phyloP scores from a whole-genome alignment of 2,113 vertebrate species.

The Mustela nigripes region DNA sequence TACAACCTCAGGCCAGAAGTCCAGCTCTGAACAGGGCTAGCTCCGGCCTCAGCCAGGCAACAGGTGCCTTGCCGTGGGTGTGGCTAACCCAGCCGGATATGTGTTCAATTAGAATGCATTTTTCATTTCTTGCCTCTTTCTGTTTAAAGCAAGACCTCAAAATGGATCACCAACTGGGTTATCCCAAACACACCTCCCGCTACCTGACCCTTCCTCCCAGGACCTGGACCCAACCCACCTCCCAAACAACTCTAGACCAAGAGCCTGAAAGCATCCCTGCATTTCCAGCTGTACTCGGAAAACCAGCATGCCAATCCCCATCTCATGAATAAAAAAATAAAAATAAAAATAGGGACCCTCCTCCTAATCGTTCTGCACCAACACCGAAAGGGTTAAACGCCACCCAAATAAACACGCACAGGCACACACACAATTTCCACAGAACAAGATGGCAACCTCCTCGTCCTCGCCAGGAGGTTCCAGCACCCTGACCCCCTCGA shows the following conservation, averaged over 20 bases:
- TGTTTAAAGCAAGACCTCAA: background rate
- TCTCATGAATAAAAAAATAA: fast-evolving
- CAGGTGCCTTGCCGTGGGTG: slow-evolving; percentile 68
- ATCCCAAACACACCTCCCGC: too few relatives aligned
- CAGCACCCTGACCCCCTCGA: background rate
- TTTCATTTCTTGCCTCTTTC: background rate
- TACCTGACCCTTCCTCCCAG: background rate
- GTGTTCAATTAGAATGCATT: background rate
- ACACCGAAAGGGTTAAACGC: background rate
- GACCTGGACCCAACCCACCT: background rate
- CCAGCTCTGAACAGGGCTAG: background rate
- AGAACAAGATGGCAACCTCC: slow-evolving; percentile 87
- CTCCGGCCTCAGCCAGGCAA: slow-evolving; percentile 12
- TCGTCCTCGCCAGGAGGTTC: slow-evolving; percentile 58
- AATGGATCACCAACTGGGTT: background rate
- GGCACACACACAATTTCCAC: slow-evolving; percentile 72
- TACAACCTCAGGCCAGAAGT: background rate
- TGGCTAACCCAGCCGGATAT: background rate
- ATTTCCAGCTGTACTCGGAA: background rate
- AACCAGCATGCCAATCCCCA: background rate
- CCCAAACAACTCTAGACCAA: background rate
- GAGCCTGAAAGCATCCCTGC: background rate
- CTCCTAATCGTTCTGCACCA: too few relatives aligned
- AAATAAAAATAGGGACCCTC: background rate
- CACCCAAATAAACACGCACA: slow-evolving; percentile 48